Base-by-base conservation (phyloP, 2,888 invertebrate species). In the Cephus rjabovi region DNA sequence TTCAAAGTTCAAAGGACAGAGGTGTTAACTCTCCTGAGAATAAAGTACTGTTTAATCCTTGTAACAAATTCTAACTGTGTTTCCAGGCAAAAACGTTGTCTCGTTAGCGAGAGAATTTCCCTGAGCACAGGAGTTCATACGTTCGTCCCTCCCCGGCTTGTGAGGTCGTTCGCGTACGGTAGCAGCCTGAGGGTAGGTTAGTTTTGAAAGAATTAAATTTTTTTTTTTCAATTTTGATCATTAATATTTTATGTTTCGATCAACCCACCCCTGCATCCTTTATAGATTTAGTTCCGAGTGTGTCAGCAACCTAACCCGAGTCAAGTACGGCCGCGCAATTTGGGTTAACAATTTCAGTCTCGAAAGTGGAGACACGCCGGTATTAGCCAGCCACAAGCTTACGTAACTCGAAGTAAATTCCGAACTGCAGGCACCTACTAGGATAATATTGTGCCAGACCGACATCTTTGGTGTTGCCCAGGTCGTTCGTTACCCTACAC, bases 391-490 rank as follows among this genome's bases (percentile, higher is more conserved):
- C 71, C 71, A 31, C 33, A 33, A 71, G 33, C 31, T 40, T 37
- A 23, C 68, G 34, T 77, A 68, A 75, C 70, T 69, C 33, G 15
- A 81, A 85, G 86, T 84, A 85, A 87, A 87, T 88, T 88, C 87
- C 84, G 81, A 86, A 85, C 83, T 87, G 85, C 80, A 82, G 81
- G 81, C 31, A 33, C 33, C 85, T 76, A 70, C 75, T 83, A 83
- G 86, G 84, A 87, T 87, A 88, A 88, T 88, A 88, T 88, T 87
- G 87, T 88, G 87, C 84, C 82, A 76, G 77, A 83, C 87, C 87
- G 86, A 87, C 88, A 88, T 89, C 87, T 86, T 89, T 83, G 88
- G 85, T 85, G 88, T 85, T 88, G 83, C 85, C 85, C 81, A 75
- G 83, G 80, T 81, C 83, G 85, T 85, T 83, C 86, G 86, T 86